Evolutionary conservation across 1,140 invertebrate genomes (phyloP).

Genomic region (Galendromus occidentalis): DNA sequence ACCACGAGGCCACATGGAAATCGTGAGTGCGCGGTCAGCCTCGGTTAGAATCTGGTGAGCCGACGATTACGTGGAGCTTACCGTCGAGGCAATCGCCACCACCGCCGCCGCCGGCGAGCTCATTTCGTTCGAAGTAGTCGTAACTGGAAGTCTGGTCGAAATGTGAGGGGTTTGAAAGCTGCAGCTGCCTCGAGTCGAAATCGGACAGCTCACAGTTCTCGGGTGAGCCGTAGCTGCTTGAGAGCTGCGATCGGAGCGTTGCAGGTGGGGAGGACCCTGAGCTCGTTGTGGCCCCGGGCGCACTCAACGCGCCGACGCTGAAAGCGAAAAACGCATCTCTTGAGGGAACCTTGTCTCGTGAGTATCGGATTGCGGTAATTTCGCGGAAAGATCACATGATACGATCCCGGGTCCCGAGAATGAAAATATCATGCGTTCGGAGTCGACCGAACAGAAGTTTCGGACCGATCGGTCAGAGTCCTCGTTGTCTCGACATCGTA

Average conservation of each 20-base stretch:
- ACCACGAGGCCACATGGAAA: too few relatives aligned
- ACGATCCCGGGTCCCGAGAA: too few relatives aligned
- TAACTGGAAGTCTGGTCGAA: conserved; percentile 62
- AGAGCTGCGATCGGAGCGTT: neutral
- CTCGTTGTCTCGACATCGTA: conserved; percentile 21
- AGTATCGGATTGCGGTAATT: too few relatives aligned
- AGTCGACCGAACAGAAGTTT: neutral
- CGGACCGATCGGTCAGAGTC: neutral
- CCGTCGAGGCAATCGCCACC: conserved; percentile 19
- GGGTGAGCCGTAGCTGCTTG: conserved; percentile 11
- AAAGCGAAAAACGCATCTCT: too few relatives aligned
- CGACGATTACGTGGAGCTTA: conserved; percentile 14
- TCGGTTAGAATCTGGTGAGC: too few relatives aligned
- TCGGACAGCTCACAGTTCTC: conserved; percentile 77
- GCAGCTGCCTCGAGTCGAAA: conserved; percentile 56
- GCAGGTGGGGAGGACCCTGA: neutral
- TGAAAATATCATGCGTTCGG: too few relatives aligned
- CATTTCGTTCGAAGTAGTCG: conserved; percentile 56
- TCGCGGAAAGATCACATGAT: too few relatives aligned
- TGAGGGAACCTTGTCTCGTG: too few relatives aligned
- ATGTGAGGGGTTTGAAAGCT: conserved; percentile 56
- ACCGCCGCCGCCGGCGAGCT: conserved; percentile 5
- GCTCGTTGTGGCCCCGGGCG: neutral
- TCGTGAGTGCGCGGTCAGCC: too few relatives aligned
- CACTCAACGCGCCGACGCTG: too few relatives aligned